Base-by-base conservation (phyloP, 2,797 vertebrate genomes). In the Gymnodraco acuticeps region DNA sequence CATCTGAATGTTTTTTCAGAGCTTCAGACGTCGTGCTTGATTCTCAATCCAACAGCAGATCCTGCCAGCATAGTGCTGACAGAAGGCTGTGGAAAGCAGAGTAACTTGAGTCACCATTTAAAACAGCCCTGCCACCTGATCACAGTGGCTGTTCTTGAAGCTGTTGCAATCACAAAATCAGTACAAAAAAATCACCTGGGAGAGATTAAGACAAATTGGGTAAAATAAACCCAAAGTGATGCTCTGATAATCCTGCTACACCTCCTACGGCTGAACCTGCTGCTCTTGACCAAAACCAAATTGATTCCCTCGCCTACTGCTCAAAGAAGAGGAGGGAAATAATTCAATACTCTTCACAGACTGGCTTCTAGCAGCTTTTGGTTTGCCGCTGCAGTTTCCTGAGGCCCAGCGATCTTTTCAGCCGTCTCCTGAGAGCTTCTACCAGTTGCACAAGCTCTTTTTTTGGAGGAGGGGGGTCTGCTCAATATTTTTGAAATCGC, bases 311-410 rank as follows among this genome's bases (percentile, higher is more conserved):
- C 63, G 73, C 74, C 81, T 75, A 68, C 77, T 27, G 74, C 82
- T 81, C 69, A 73, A 73, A 84, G 77, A 81, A 83, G 85, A 78
- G 75, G 79, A 83, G 76, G 80, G 53, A 70, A 82, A 85, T 64
- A 81, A 80, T 82, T 81, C 78, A 78, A 81, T 85, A 71, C 65
- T 74, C 80, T 75, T 27, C 56, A 66, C 48, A 68, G 48, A 78
- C 74, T 61, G 73, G 72, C 54, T 82, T 75, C 77, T 55, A 65
- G 74, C 46, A 69, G 77, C 31, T 45, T 38, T 64, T 13, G 3
- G 72, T 60, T 41, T 67, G 73, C 65, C 14, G 61, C 73, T 63
- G 50, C 38, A 64, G 82, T 66, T 71, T 81, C 65, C 56, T n/a
- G n/a, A n/a, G n/a, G n/a, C n/a, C n/a, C n/a, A n/a, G n/a, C n/a